Conservation (phyloP, 2,888 invertebrate species). For the Andrena bicolor region DNA sequence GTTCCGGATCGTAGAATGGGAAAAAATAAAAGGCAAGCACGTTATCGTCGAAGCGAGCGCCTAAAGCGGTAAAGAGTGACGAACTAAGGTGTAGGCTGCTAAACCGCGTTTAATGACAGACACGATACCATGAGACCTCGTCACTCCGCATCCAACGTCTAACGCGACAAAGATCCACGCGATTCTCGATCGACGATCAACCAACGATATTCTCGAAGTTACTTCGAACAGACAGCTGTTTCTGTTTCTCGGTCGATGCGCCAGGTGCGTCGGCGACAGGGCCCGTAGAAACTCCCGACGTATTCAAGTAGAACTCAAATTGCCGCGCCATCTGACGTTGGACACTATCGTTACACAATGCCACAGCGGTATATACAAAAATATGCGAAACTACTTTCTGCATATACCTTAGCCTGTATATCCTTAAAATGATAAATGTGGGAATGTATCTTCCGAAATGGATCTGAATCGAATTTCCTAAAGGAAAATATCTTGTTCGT, state of each 20-base stretch:
- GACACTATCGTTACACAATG: conserved; percentile 1
- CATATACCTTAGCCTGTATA: not conserved
- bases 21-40: conserved; percentile 60
- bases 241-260: conserved; percentile 77
- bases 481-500: too few relatives aligned
- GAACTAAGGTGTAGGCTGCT: conserved; percentile 42
- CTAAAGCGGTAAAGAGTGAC: conserved; percentile 58
- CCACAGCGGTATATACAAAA: conserved; percentile 44
- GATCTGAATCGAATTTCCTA: not conserved
- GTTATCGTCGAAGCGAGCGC: conserved; percentile 57
- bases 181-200: conserved; percentile 54
- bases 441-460: too few relatives aligned
- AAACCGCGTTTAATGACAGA: conserved; percentile 56
- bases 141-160: conserved; percentile 51
- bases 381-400: not conserved
- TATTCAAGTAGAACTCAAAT: conserved; percentile 44
- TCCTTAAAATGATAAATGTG: not conserved
- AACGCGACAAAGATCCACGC: conserved; percentile 42
- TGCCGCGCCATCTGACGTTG: conserved; percentile 50
- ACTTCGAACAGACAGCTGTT: conserved; percentile 78
- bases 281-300: conserved; percentile 33
- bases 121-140: conserved; percentile 58
- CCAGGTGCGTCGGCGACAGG: conserved; percentile 75
- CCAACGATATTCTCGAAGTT: conserved; percentile 51
- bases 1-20: conserved; percentile 56